phyloP scores from a whole-genome alignment of 2,888 invertebrate genomes.

The Trissolcus japonicus region DNA sequence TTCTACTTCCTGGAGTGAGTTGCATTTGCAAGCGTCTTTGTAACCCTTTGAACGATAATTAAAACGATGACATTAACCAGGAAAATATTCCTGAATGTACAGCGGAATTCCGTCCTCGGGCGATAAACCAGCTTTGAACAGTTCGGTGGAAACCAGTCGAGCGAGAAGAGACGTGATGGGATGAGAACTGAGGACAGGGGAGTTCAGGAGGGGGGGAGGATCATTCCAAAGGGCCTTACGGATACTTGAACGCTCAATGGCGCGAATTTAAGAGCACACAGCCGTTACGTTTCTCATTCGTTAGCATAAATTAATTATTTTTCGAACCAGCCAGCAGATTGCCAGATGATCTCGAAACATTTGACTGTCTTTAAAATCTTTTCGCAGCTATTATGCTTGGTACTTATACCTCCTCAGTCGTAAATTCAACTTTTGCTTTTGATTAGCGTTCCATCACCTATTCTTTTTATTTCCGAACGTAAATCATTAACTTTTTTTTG shows the following conservation, averaged over 20 bases:
- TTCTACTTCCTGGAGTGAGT: constrained; percentile 47
- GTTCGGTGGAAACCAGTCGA: constrained; percentile 73
- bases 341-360: constrained; percentile 64
- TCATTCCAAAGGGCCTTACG: constrained; percentile 61
- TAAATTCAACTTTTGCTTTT: constrained; percentile 1
- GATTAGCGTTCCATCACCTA: neutral
- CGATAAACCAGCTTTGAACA: constrained; percentile 71
- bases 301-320: constrained; percentile 75
- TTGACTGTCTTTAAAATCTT: constrained; percentile 22
- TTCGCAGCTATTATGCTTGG: constrained; percentile 19
- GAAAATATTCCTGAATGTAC: constrained; percentile 57
- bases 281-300: constrained; percentile 75
- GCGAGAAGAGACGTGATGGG: constrained; percentile 62
- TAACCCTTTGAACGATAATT: constrained; percentile 50
- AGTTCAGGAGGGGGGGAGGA: constrained; percentile 44
- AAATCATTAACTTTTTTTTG: neutral
- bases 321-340: constrained; percentile 61
- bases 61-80: constrained; percentile 59
- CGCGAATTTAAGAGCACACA: constrained; percentile 74
- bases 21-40: constrained; percentile 43
- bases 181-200: constrained; percentile 48
- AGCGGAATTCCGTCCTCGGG: constrained; percentile 61
- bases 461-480: neutral
- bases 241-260: constrained; percentile 73
- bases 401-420: neutral